Evolutionary conservation across 2,113 vertebrate genomes (phyloP).

Genomic region (Lepus europaeus): DNA sequence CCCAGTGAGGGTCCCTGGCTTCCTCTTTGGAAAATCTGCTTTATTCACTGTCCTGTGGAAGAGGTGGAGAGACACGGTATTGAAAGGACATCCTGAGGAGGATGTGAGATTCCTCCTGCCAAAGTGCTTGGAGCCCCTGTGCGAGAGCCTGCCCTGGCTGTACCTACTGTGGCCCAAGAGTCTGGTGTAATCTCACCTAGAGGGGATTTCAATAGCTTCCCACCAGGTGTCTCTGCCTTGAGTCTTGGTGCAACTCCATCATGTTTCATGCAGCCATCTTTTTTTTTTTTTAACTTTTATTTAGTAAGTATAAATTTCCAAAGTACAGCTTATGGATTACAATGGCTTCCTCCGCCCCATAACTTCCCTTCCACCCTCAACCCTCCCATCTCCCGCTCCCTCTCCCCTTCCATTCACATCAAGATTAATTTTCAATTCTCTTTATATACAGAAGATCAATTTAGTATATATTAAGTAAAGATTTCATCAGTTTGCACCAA

Average conservation of each 20-base stretch:
- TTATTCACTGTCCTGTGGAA: not conserved
- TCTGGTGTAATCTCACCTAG: not conserved
- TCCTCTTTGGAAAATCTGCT: not conserved
- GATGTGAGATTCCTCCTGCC: not conserved
- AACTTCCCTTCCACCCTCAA: no score
- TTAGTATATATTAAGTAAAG: no score
- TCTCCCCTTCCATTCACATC: no score
- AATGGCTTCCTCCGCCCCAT: no score
- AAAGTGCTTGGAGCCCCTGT: not conserved
- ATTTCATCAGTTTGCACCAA: no score
- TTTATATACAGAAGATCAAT: no score
- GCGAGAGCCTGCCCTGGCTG: rapidly evolving
- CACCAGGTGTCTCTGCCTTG: not conserved
- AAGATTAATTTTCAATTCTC: no score
- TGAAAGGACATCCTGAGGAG: not conserved
- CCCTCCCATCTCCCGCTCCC: no score
- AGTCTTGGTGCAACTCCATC: not conserved
- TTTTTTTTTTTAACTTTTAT: no score
- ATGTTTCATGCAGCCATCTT: not conserved
- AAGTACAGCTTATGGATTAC: no score
- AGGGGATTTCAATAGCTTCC: not conserved
- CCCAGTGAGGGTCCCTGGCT: not conserved
- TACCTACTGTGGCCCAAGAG: not conserved
- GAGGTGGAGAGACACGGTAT: not conserved
- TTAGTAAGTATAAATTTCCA: no score